Base-by-base conservation (phyloP, 2,888 invertebrate species). In the Sturmia bella region DNA sequence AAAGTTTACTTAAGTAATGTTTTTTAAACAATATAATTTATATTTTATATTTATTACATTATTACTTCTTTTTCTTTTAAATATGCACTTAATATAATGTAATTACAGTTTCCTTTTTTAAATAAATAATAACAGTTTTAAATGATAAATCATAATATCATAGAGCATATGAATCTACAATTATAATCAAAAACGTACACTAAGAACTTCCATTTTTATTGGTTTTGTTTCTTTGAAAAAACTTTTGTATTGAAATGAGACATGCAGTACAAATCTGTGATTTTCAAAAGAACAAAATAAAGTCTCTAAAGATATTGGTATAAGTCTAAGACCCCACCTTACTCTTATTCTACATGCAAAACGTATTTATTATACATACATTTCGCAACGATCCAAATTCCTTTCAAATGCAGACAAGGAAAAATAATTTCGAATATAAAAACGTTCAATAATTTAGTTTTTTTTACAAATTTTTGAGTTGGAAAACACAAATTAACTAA, bases 181-280 rank as follows among this genome's bases (percentile, higher is more conserved):
- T 68, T 77, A 74, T 70, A 82, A 70, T 78, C 81, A 82, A 78
- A 75, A 75, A 78, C 82, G 59, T 78, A 78, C 78, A 78, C 74
- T 74, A 74, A 77, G 69, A 64, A 68, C 66, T 80, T 64, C 17
- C 7, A 56, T 56, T 39, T 68, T 54, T 54, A 19, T 61, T 15
- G 61, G 13, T 61, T 17, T 32, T 37, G 15, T 56, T 56, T 54
- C 9, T 9, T 12, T 39, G 32, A 13, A 61, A 37, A 73, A 79
- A 80, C 63, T 64, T 19, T 69, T 68, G 27, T 68, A 37, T 54
- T 48, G 19, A 52, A 57, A 61, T 66, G 68, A 74, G 59, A 66
- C 61, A 64, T 64, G 24, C 27, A 39, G 9, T 61, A 24, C 12
- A 52, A 61, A 66, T 52, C 15, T 39, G 68, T 27, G 68, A 68